Conservation (phyloP, 2,797 vertebrate genomes). For the Helicolenus hilgendorfi region DNA sequence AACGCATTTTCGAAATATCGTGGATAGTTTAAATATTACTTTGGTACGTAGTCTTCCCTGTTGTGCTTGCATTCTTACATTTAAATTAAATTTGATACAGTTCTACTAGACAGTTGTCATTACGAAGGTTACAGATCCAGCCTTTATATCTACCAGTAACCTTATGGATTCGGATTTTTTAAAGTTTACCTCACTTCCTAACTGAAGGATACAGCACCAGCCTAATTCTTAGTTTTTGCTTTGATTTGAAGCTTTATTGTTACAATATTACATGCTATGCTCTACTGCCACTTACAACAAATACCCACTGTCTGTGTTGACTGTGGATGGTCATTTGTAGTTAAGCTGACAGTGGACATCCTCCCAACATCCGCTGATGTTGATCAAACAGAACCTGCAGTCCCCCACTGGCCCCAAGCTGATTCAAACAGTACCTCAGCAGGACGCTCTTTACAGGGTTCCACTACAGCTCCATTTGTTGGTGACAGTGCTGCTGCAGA, state of each 20-base stretch:
- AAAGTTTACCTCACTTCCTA: background rate
- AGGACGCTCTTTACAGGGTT: conserved; percentile 82
- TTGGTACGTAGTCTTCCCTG: background rate
- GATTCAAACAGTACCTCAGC: conserved; percentile 86
- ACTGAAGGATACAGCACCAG: background rate
- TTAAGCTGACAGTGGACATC: conserved; percentile 74
- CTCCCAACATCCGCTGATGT: conserved; percentile 81
- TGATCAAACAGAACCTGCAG: conserved; percentile 87
- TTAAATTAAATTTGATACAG: background rate
- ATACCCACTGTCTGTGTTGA: conserved; percentile 68
- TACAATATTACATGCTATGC: background rate
- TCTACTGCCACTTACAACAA: conserved; percentile 8
- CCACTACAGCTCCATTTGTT: conserved; percentile 85
- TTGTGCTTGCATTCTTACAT: background rate
- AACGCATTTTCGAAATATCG: no score
- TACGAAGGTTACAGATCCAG: background rate
- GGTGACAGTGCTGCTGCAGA: conserved; percentile 83
- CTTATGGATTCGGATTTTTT: background rate
- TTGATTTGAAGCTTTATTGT: background rate
- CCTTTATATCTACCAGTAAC: background rate
- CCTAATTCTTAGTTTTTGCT: background rate
- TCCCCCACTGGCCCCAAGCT: conserved; percentile 76
- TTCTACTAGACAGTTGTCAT: background rate
- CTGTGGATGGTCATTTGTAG: conserved; percentile 74
- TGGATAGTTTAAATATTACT: background rate